Conservation (phyloP, 2,888 invertebrate species). For the Steinernema carpocapsae region DNA sequence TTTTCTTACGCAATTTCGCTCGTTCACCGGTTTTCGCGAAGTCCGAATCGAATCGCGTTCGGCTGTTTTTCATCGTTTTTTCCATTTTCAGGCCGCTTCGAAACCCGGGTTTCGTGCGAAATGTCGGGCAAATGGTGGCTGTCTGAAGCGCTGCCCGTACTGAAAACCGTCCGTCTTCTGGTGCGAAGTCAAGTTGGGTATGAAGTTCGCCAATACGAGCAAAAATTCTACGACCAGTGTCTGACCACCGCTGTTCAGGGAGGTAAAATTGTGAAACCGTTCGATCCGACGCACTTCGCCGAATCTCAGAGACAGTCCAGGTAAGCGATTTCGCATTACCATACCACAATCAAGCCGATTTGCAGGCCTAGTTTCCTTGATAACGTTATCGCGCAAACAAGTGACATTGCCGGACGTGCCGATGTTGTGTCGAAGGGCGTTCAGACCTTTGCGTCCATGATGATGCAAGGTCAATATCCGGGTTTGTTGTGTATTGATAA, state of each 20-base stretch:
- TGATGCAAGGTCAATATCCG: constrained; percentile 52
- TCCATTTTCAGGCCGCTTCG: too few species aligned
- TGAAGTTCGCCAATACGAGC: constrained; percentile 55
- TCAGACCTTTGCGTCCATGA: constrained; percentile 53
- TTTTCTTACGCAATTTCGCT: background rate
- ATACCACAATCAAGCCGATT: background rate
- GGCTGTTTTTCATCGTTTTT: too few species aligned
- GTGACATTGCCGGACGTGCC: constrained; percentile 50
- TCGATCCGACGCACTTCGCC: constrained; percentile 36
- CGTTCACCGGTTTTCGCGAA: background rate
- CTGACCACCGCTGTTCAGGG: constrained; percentile 53
- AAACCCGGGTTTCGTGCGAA: background rate
- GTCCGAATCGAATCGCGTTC: too few species aligned
- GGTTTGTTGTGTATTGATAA: constrained; percentile 30
- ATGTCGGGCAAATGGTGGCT: constrained; percentile 20
- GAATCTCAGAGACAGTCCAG: constrained; percentile 3
- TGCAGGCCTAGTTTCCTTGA: background rate
- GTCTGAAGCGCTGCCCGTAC: constrained; percentile 33
- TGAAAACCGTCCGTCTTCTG: constrained; percentile 41
- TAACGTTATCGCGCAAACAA: constrained; percentile 26
- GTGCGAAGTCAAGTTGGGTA: constrained; percentile 63
- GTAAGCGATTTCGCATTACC: constrained; percentile 9
- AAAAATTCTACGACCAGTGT: constrained; percentile 46
- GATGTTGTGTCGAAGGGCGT: constrained; percentile 56
- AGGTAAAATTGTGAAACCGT: constrained; percentile 51